Percentiles rank a stretch among this genome's conserved stretches.
These are phyloP conservation scores for Chunga burmeisteri DNA, from an alignment of 2,113 vertebrate genomes.

Conservation along the genomic window DNA sequence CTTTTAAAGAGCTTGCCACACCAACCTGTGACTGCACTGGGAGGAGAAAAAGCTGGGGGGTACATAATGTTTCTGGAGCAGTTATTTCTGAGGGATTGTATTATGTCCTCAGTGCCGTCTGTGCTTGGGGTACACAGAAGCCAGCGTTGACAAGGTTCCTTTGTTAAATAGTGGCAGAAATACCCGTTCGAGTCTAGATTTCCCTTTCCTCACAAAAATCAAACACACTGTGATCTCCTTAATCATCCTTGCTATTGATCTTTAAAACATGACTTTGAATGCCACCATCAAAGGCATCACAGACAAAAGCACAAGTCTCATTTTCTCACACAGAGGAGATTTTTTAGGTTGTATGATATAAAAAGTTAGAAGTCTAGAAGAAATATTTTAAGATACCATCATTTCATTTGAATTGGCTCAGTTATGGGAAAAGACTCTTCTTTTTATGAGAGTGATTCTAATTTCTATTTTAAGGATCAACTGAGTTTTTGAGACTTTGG, in stretches of 20 bases:
- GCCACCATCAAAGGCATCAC: background rate
- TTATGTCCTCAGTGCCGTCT: background rate
- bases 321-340: background rate
- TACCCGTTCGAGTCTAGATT: background rate
- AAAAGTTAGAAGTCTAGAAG: background rate
- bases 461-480: background rate
- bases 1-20: background rate
- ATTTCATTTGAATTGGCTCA: background rate
- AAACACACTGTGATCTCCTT: background rate
- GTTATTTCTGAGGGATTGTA: background rate
- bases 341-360: background rate
- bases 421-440: background rate
- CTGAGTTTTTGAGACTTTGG: background rate
- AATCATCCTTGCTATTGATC: background rate
- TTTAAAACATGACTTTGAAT: background rate
- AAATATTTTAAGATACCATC: background rate
- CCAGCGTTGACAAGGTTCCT: background rate
- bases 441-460: background rate
- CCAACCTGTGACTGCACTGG: background rate
- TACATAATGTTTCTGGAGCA: background rate
- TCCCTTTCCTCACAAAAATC: background rate
- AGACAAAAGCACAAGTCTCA: background rate
- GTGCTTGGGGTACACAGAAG: background rate
- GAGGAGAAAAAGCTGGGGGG: background rate
- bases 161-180: background rate